Percentiles rank a stretch among this genome's conserved stretches.
phyloP scores from a whole-genome alignment of 2,797 vertebrate species.

The Spinus olivaceus region DNA sequence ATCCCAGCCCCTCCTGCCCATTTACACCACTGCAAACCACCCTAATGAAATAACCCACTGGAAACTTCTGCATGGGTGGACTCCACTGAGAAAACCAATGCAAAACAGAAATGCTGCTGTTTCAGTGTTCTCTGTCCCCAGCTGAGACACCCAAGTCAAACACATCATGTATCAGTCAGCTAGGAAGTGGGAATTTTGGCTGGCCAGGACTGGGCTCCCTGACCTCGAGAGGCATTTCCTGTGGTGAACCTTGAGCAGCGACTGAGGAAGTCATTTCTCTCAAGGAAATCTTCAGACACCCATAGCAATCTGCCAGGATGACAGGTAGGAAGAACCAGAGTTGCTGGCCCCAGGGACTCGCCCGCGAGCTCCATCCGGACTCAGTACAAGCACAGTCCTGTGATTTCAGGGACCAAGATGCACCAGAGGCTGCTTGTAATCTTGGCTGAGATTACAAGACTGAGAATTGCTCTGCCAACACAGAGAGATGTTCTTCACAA shows the following conservation, averaged over 20 bases:
- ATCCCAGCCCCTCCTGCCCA: not conserved
- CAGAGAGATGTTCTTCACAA: not conserved
- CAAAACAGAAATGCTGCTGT: not conserved
- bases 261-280: not conserved
- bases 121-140: not conserved
- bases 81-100: not conserved
- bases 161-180: not conserved
- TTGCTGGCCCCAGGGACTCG: rapidly evolving
- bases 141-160: not conserved
- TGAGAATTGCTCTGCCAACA: not conserved
- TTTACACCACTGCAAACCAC: not conserved
- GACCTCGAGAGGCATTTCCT: not conserved
- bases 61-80: not conserved
- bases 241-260: not conserved
- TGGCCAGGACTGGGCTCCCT: not conserved
- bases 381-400: not conserved
- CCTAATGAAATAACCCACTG: not conserved
- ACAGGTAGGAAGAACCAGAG: not conserved
- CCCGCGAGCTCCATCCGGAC: rapidly evolving
- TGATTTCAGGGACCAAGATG: rapidly evolving
- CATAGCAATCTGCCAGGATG: not conserved
- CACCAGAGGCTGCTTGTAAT: not conserved
- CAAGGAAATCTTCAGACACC: not conserved
- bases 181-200: not conserved
- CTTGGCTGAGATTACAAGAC: not conserved